Percentiles rank a stretch among this genome's conserved stretches.
Evolutionary conservation across 2,888 invertebrate genomes (phyloP).

Genomic region (Adelphocoris suturalis): DNA sequence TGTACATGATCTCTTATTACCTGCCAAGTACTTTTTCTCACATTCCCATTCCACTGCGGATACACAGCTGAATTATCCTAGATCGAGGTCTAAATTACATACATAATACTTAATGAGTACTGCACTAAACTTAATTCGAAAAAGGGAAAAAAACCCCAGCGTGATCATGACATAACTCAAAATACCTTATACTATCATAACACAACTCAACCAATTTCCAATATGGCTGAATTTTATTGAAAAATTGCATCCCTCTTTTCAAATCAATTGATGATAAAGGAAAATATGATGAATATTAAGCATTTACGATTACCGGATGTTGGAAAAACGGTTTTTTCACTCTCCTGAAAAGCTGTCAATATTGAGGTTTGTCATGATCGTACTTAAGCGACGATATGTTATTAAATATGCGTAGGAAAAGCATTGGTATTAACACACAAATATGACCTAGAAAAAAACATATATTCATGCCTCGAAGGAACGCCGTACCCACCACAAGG

Average conservation of each 20-base stretch:
- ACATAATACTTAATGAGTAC: background rate
- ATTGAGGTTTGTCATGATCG: constrained; percentile 4
- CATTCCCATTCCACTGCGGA: too few relatives aligned
- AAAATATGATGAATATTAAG: background rate
- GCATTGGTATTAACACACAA: too few relatives aligned
- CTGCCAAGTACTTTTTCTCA: too few relatives aligned
- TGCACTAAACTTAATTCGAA: background rate
- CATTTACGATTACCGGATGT: background rate
- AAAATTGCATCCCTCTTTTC: background rate
- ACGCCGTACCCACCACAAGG: too few relatives aligned
- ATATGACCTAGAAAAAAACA: too few relatives aligned
- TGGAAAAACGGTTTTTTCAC: background rate
- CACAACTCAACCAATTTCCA: background rate
- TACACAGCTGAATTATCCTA: too few relatives aligned
- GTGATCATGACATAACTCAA: constrained; percentile 13
- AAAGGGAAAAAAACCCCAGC: too few relatives aligned
- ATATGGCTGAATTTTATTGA: background rate
- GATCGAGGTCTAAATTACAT: too few relatives aligned
- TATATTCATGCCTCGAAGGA: too few relatives aligned
- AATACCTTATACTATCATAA: background rate
- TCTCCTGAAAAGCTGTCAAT: background rate
- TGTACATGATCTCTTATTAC: too few relatives aligned
- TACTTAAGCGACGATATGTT: background rate
- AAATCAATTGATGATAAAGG: background rate
- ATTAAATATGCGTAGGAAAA: too few relatives aligned